Evolutionary conservation across 2,888 invertebrate species (phyloP), one percentile per base, ranked within the genome.

Genomic region (Clostera curtula): DNA sequence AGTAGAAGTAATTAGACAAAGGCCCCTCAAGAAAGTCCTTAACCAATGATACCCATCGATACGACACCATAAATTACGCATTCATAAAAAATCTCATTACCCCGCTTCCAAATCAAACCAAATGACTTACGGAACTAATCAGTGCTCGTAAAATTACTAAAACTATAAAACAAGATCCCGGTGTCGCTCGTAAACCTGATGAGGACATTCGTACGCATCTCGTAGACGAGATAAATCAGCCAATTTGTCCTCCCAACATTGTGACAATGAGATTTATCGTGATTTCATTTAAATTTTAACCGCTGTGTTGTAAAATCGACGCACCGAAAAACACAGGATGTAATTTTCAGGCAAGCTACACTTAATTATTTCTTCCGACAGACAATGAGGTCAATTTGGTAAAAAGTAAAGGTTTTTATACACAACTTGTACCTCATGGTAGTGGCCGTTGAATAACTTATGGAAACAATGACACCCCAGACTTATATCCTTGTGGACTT

Each of bases 141-240:
- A 60, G 53, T 9, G 36, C 35, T 54, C 62, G 53, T 65, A 64
- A 68, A 68, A 63, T 66, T 56, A 62, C 54, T 40, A 35, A 53
- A 57, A 64, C 67, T 62, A 65, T 69, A 71, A 70, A 67, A 62
- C 50, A 58, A 60, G 56, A 53, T 56, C 42, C 35, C 38, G 29
- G 37, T 31, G 48, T 40, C 37, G 35, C 36, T 68, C 70, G 65
- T 70, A 69, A 71, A 69, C 45, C 40, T 40, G 55, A 69, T 68
- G 64, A 68, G 59, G 56, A 34, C 51, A 68, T 68, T 67, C 45
- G 66, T 65, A 68, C 56, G 65, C 70, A 43, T 43, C 36, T 25
- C 33, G 50, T 47, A 52, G 60, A 56, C 52, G 35, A 49, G 63
- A 61, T 62, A 57, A 61, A 66, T 61, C 62, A 56, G 40, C 54